These are phyloP conservation scores for Ranitomeya imitator DNA, from an alignment of 2,113 vertebrate genomes.

Conservation along the genomic window DNA sequence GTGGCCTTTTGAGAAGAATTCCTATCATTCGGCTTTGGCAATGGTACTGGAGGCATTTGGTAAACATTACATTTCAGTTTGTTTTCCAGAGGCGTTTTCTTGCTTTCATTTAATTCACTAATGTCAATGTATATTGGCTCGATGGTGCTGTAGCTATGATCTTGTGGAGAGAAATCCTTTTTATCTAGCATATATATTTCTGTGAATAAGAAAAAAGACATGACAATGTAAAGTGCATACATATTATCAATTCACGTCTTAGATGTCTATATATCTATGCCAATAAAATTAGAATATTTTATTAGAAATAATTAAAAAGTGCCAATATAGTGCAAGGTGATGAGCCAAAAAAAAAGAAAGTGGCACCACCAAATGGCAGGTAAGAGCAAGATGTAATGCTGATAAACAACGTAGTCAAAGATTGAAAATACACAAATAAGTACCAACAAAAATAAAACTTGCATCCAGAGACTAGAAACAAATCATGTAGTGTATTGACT, in stretches of 20 bases:
- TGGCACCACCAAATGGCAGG: too few relatives aligned
- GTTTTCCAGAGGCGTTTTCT: background rate
- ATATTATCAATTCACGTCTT: background rate
- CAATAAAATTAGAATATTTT: too few relatives aligned
- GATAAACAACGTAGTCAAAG: too few relatives aligned
- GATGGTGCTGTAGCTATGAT: constrained; percentile 37
- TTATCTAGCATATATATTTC: constrained; percentile 58
- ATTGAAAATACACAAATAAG: too few relatives aligned
- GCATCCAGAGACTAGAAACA: too few relatives aligned
- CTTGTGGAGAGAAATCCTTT: constrained; percentile 12
- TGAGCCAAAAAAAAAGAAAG: too few relatives aligned
- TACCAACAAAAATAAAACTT: too few relatives aligned
- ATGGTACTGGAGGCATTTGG: background rate
- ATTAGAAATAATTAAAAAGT: too few relatives aligned
- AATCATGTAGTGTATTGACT: too few relatives aligned
- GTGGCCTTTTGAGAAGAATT: background rate
- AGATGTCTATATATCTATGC: too few relatives aligned
- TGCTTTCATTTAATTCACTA: background rate
- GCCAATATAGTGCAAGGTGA: too few relatives aligned
- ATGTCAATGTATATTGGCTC: constrained; percentile 58
- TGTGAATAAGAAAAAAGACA: constrained; percentile 1
- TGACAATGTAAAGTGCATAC: background rate
- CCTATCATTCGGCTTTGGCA: background rate
- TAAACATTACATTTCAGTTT: background rate
- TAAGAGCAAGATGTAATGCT: too few relatives aligned